These are phyloP conservation scores for Glossophaga mutica DNA, from an alignment of 2,797 vertebrate species.

Conservation along the genomic window DNA sequence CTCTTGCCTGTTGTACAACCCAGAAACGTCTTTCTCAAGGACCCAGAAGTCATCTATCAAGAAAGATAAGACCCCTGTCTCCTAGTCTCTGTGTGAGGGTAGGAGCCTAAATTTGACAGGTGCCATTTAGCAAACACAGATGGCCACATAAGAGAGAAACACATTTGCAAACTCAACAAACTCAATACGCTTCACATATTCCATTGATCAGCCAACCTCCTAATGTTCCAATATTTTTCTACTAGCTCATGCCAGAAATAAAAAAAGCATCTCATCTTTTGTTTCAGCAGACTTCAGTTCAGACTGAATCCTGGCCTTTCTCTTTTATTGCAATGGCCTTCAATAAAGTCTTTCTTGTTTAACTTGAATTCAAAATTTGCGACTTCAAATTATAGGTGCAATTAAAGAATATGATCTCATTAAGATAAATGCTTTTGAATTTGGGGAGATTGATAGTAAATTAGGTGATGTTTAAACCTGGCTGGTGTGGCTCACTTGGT, in stretches of 20 bases:
- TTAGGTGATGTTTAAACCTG: background rate
- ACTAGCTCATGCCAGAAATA: background rate
- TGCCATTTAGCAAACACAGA: background rate
- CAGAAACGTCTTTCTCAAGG: background rate
- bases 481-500: background rate
- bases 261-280: background rate
- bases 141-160: background rate
- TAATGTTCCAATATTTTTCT: background rate
- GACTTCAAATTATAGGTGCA: background rate
- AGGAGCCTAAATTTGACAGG: background rate
- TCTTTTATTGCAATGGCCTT: background rate
- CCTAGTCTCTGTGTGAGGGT: background rate
- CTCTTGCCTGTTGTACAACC: background rate
- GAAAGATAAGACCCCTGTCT: background rate
- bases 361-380: background rate
- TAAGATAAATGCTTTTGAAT: background rate
- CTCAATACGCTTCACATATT: background rate
- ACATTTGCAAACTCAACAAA: background rate
- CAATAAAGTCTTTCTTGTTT: background rate
- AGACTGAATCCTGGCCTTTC: background rate
- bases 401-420: background rate
- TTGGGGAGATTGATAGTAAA: background rate
- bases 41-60: background rate
- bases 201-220: background rate
- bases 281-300: background rate